These are phyloP conservation scores for Tipula helvola DNA, from an alignment of 2,888 invertebrate species.

Conservation along the genomic window DNA sequence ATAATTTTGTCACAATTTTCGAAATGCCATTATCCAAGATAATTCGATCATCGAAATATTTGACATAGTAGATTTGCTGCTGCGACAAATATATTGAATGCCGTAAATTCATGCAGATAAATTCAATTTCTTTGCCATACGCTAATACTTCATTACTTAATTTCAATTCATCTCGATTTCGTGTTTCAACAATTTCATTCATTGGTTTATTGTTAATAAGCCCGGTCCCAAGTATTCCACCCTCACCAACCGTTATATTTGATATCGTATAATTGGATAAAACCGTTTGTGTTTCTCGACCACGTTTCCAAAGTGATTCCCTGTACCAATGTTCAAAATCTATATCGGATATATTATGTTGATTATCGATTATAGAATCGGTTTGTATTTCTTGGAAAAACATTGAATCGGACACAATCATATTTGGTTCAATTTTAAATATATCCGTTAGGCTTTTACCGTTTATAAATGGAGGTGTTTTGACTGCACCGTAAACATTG, in stretches of 20 bases:
- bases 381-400: conserved; percentile 18
- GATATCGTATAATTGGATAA: conserved; percentile 37
- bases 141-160: not conserved
- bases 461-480: conserved; percentile 29
- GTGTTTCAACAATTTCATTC: conserved; percentile 22
- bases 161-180: not conserved
- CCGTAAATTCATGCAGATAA: not conserved
- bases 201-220: conserved; percentile 24
- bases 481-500: conserved; percentile 27
- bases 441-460: conserved; percentile 28
- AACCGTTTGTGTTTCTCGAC: conserved; percentile 31
- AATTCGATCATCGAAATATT: conserved; percentile 37
- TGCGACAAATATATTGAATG: conserved; percentile 19
- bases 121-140: not conserved
- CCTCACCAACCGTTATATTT: conserved; percentile 30
- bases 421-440: conserved; percentile 29
- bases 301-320: conserved; percentile 27
- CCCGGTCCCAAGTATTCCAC: conserved; percentile 26
- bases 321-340: conserved; percentile 36
- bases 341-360: conserved; percentile 28
- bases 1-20: conserved; percentile 13
- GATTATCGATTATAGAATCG: conserved; percentile 22
- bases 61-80: conserved; percentile 36
- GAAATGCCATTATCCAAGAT: conserved; percentile 12
- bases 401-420: conserved; percentile 17